Percentiles rank a stretch among this genome's conserved stretches.
These are phyloP conservation scores for Calliopsis andreniformis DNA, from an alignment of 1,140 invertebrate species.

Conservation along the genomic window DNA sequence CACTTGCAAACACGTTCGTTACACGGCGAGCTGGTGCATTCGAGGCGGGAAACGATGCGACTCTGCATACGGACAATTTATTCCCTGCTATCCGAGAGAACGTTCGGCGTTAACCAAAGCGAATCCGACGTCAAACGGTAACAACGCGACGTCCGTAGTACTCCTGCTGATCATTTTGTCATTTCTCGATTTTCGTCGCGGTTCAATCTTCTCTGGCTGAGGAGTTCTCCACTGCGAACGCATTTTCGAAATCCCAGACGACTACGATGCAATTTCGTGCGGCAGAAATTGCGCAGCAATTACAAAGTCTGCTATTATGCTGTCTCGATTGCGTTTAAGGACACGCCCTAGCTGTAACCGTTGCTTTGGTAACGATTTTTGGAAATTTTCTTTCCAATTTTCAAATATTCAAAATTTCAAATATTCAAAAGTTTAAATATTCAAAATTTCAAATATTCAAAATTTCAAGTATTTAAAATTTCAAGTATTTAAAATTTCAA, in stretches of 20 bases:
- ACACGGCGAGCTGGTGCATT: conserved; percentile 1
- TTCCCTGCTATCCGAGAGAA: conserved; percentile 33
- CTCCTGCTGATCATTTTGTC: conserved; percentile 22
- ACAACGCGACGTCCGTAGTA: conserved; percentile 6
- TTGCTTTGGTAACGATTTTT: too few species aligned
- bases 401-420: too few species aligned
- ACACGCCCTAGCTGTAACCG: too few species aligned
- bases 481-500: too few species aligned
- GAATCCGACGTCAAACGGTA: conserved; percentile 31
- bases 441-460: too few species aligned
- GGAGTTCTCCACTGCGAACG: background rate
- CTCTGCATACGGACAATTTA: conserved; percentile 27
- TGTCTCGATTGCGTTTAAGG: background rate
- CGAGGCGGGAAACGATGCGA: conserved; percentile 7
- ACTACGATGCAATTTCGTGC: background rate
- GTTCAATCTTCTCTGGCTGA: background rate
- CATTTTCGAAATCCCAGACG: background rate
- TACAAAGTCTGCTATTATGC: background rate
- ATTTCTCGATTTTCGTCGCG: background rate
- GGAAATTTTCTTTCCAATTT: too few species aligned
- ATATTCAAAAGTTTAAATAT: too few species aligned
- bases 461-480: too few species aligned
- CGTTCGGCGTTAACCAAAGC: conserved; percentile 38
- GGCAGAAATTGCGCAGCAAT: background rate
- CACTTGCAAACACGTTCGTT: conserved; percentile 47